Conservation (phyloP, 2,888 invertebrate species). For the Trichogramma evanescens region DNA sequence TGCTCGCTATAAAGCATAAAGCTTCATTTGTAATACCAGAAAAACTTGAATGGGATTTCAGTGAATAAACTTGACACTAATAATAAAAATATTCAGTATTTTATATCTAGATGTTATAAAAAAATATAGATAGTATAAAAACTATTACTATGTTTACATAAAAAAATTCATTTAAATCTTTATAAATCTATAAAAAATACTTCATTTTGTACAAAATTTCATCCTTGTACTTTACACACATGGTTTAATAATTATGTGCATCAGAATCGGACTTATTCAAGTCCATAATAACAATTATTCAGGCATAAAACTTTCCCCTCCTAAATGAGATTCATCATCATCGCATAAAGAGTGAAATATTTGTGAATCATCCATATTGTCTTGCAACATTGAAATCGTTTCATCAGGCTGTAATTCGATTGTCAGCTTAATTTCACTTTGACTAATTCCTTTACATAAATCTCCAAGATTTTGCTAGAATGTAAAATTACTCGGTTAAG, state of each 20-base stretch:
- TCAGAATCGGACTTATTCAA: slow-evolving; percentile 7
- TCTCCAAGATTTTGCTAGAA: slow-evolving; percentile 39
- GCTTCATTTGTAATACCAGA: slow-evolving; percentile 33
- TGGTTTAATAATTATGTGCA: not conserved
- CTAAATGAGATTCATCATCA: slow-evolving; percentile 33
- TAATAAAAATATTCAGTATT: slow-evolving; percentile 17
- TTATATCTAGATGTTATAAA: slow-evolving; percentile 16
- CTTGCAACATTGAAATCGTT: slow-evolving; percentile 38
- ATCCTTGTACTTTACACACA: slow-evolving; percentile 12
- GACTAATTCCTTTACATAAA: slow-evolving; percentile 38
- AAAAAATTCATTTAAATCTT: slow-evolving; percentile 17
- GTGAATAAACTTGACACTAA: not conserved
- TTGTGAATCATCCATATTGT: slow-evolving; percentile 40
- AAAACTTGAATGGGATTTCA: not conserved
- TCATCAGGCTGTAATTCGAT: slow-evolving; percentile 41
- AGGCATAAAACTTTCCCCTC: slow-evolving; percentile 37
- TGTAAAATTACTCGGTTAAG: not conserved
- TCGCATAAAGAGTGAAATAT: slow-evolving; percentile 41
- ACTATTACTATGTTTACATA: slow-evolving; percentile 13
- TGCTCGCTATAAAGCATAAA: slow-evolving; percentile 25
- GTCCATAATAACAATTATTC: slow-evolving; percentile 8
- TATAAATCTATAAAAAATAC: slow-evolving; percentile 7
- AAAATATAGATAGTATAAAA: slow-evolving; percentile 14
- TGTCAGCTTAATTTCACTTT: slow-evolving; percentile 40
- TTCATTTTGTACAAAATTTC: slow-evolving; percentile 2